A percentile compares a stretch with the other conserved stretches of the same genome.
Evolutionary conservation across 2,888 invertebrate genomes (phyloP).

Genomic region (Oasisia sp.): DNA sequence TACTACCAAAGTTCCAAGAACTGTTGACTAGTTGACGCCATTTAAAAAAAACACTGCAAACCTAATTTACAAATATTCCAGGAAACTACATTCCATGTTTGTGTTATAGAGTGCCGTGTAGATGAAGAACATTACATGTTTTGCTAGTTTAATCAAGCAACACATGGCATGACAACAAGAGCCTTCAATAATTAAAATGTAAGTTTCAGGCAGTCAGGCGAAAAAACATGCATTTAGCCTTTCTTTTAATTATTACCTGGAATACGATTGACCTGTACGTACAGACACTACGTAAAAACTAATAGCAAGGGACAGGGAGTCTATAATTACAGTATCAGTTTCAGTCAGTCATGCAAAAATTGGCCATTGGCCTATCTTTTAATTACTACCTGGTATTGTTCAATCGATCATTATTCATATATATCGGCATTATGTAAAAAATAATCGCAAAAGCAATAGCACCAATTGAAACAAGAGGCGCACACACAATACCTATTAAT

Average conservation of each 20-base stretch:
- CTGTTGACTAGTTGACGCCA: no score
- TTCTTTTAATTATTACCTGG: background rate
- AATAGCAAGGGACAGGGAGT: background rate
- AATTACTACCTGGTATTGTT: background rate
- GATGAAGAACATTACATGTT: no score
- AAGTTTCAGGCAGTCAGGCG: background rate
- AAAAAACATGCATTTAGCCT: background rate
- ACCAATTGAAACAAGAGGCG: background rate
- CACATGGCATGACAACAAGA: background rate
- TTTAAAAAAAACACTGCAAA: no score
- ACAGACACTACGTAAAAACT: background rate
- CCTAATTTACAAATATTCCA: no score
- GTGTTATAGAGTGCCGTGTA: no score
- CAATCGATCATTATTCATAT: background rate
- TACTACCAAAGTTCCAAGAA: no score
- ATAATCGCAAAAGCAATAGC: background rate
- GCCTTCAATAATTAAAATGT: background rate
- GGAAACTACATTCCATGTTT: no score
- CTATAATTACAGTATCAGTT: background rate
- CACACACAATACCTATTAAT: background rate
- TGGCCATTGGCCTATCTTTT: background rate
- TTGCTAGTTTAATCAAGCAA: background rate
- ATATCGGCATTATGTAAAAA: background rate
- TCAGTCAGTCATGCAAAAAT: background rate
- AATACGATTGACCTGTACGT: background rate